Evolutionary conservation across 1,140 invertebrate species (phyloP).

Genomic region (Drosophila aff.): DNA sequence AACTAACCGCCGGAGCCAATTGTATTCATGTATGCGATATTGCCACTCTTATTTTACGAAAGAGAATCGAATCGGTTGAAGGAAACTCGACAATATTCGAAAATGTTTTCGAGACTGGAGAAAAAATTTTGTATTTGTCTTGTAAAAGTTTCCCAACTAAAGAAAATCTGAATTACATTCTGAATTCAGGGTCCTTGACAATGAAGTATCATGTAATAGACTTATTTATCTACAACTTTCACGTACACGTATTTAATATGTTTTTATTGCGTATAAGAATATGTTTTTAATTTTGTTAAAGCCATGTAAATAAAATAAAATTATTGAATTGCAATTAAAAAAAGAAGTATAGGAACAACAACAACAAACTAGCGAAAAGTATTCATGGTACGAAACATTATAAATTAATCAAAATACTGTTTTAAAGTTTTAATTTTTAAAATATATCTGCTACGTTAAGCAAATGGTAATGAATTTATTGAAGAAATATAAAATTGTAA

Average conservation of each 20-base stretch:
- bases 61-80: neutral
- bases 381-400: neutral
- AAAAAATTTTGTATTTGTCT: too few relatives aligned
- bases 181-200: neutral
- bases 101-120: neutral
- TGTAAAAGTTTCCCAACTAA: neutral
- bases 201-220: neutral
- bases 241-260: too few relatives aligned
- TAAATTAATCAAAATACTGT: neutral
- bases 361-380: too few relatives aligned
- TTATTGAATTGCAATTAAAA: too few relatives aligned
- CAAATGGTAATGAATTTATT: neutral
- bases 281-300: neutral
- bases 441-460: neutral
- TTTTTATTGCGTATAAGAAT: too few relatives aligned
- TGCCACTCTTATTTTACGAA: constrained; percentile 13
- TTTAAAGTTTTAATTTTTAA: neutral
- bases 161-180: neutral
- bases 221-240: neutral
- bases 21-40: constrained; percentile 15
- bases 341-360: too few relatives aligned
- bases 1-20: constrained; percentile 50
- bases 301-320: too few relatives aligned
- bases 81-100: constrained; percentile 6
- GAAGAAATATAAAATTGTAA: neutral